Percentiles rank a stretch among this genome's conserved stretches.
Evolutionary conservation across 1,140 invertebrate species (phyloP).

Genomic region (Arion vulgaris): DNA sequence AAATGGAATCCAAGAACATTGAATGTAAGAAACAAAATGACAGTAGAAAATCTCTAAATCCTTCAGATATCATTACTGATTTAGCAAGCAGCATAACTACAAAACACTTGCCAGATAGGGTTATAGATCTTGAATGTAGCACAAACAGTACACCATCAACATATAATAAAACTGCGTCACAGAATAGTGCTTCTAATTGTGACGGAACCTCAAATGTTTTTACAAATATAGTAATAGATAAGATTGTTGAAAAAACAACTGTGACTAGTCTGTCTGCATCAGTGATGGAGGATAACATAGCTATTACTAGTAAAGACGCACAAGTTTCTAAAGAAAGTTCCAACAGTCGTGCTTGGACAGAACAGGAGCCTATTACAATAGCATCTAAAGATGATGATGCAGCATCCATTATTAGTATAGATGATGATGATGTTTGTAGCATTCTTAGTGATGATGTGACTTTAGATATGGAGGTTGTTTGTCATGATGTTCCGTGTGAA

Average conservation of each 20-base stretch:
- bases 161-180: neutral
- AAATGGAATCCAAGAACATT: neutral
- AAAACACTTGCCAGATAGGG: neutral
- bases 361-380: neutral
- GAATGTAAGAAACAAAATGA: neutral
- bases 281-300: neutral
- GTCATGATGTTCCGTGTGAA: conserved; percentile 5
- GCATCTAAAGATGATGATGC: neutral
- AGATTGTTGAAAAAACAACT: neutral
- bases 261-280: neutral
- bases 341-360: neutral
- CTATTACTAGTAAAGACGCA: neutral
- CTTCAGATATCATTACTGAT: neutral
- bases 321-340: neutral
- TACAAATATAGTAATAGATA: neutral
- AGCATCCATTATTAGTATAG: neutral
- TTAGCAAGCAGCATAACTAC: neutral
- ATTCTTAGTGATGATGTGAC: conserved; percentile 41
- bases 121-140: too few species aligned
- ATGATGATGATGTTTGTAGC: conserved; percentile 45
- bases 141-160: too few species aligned
- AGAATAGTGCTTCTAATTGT: neutral
- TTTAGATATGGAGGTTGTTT: conserved; percentile 47
- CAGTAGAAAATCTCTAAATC: neutral
- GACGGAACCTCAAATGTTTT: neutral